Base-by-base conservation (phyloP, 2,113 vertebrate genomes). In the Gavia stellata region DNA sequence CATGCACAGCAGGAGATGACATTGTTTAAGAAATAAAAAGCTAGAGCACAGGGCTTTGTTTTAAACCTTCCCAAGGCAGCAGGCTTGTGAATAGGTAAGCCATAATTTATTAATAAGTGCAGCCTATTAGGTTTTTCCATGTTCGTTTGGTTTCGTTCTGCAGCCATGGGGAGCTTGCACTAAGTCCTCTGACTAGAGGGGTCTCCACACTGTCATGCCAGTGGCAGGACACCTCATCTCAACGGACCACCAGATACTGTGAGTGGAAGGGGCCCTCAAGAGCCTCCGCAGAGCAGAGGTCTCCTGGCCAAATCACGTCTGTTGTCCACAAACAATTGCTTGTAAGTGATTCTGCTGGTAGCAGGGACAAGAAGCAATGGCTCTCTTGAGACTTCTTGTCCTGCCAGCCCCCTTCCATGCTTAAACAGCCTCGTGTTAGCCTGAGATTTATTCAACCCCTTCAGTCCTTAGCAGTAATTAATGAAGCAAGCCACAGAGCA, bases 101-200 rank as follows among this genome's bases (percentile, higher is more conserved):
- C 14, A 85, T 75, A 33, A 92, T 81, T 96, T 96, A 92, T 94
- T 96, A 90, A 53, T 90, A 86, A 86, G n/a, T 44, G 42, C 24
- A 40, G 44, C 28, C 44, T 86, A 23, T 65, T 45, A 90, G 17
- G 5, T 94, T 92, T 86, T 96, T 40, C 36, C 33, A 6, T 61
- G 21, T 78, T 92, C 87, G 34, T 21, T 55, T 58, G 9, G 14
- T 81, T 95, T 94, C 7, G 3, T 82, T 90, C 81, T 80, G 61
- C 53, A 61, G 42, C 36, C 53, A 44, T 24, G 5, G 11, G 9
- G 44, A 81, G 25, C 24, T 81, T 29, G 18, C 24, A 14, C 10
- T 68, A 75, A 96, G 16, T 79, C 14, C 36, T 53, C 36, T 92
- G 36, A 49, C n/a, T 38, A 81, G 52, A 65, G 13, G 8, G 9